Evolutionary conservation across 2,888 invertebrate species (phyloP).

Genomic region (Drosophila glabriapex): DNA sequence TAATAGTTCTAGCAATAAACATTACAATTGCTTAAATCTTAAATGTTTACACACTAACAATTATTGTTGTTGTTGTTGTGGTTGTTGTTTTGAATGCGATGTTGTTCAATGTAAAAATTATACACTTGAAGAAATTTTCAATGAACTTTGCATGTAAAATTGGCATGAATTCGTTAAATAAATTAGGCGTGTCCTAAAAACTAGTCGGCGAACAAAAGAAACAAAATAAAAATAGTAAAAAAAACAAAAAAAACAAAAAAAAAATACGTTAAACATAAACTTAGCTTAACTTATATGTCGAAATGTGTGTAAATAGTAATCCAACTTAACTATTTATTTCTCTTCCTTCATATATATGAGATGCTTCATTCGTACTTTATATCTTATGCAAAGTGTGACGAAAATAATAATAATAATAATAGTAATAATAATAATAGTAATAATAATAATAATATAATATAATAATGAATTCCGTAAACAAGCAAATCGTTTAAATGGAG

Average conservation of each 20-base stretch:
- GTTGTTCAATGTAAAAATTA: constrained; percentile 64
- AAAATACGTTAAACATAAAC: constrained; percentile 10
- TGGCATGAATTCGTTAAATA: constrained; percentile 56
- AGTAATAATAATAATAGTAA: constrained; percentile 18
- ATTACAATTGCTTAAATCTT: constrained; percentile 42
- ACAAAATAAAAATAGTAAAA: constrained; percentile 3
- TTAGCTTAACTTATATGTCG: constrained; percentile 40
- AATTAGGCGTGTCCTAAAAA: constrained; percentile 50
- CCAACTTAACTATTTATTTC: constrained; percentile 31
- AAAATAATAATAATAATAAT: constrained; percentile 19
- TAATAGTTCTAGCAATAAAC: constrained; percentile 41
- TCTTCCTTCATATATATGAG: constrained; percentile 49
- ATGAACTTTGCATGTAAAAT: constrained; percentile 50
- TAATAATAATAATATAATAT: constrained; percentile 1
- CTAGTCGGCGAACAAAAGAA: constrained; percentile 13
- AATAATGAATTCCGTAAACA: neutral
- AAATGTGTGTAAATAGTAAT: constrained; percentile 43
- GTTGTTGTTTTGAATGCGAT: constrained; percentile 23
- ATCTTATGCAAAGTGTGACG: constrained; percentile 14
- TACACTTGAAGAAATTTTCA: constrained; percentile 64
- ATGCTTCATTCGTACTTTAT: constrained; percentile 62
- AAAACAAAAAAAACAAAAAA: neutral
- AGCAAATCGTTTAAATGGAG: neutral
- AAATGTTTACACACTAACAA: constrained; percentile 43
- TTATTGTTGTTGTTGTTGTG: constrained; percentile 13